phyloP scores from a whole-genome alignment of 2,888 invertebrate species.

The Drosophila percnosoma region DNA sequence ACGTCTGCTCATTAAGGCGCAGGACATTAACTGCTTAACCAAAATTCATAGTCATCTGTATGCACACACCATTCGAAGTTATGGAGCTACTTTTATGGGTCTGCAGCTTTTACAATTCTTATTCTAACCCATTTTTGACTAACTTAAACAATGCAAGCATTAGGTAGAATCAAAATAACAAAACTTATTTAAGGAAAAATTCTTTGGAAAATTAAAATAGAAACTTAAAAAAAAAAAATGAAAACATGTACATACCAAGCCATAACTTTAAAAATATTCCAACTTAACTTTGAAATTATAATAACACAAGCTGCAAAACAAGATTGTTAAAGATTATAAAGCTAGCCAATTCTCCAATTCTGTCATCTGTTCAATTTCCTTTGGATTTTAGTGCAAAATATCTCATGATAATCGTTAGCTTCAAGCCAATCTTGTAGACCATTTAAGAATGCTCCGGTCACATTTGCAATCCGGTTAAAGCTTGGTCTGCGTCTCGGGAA shows the following conservation, averaged over 20 bases:
- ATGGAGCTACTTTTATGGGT: neutral
- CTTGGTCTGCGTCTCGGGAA: conserved; percentile 51
- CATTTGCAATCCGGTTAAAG: conserved; percentile 35
- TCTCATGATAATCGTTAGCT: conserved; percentile 8
- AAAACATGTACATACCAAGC: no score
- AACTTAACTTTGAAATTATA: neutral
- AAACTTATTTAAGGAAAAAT: no score
- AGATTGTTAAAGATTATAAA: neutral
- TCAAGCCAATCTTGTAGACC: conserved; percentile 42
- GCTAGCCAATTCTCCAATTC: neutral
- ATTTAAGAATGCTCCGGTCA: conserved; percentile 42
- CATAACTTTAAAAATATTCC: no score
- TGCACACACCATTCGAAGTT: conserved; percentile 15
- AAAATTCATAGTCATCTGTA: conserved; percentile 34
- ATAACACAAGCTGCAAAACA: neutral
- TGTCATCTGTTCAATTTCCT: no score
- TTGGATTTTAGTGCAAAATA: neutral
- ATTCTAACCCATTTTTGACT: neutral
- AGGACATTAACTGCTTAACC: conserved; percentile 47
- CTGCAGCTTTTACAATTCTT: neutral
- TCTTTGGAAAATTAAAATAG: no score
- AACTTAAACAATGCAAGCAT: neutral
- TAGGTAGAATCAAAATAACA: no score
- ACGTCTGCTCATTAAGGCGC: conserved; percentile 46
- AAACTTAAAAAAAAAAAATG: no score